Base-by-base conservation (phyloP, 92 coral and sea anemone species). In the Parazoanthus atlanticus region DNA sequence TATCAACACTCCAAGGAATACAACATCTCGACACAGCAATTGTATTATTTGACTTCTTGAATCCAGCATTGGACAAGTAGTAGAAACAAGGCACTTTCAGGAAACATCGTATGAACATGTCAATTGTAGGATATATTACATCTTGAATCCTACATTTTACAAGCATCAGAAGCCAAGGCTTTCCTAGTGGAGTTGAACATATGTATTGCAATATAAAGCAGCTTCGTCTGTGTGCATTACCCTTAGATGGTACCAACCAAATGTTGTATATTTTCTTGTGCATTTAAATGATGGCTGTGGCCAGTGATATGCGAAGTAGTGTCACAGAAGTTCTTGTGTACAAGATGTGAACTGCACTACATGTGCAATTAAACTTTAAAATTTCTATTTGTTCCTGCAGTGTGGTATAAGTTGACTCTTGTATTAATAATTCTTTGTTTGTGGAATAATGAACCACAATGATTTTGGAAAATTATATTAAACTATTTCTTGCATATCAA, bases 301-400 rank as follows among this genome's bases (percentile, higher is more conserved):
- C 54, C 87, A 70, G 78, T 28, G 69, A 69, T 41, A 41, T 84
- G 70, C n/a, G 23, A 70, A 84, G 76, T 43, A 26, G 34, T 84
- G 87, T 84, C 40, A 17, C 41, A 84, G 87, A 46, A 70, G 78
- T 84, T 84, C 67, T 26, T 84, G 76, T 84, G 58, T 26, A 72
- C 46, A 84, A 6, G 11, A 21, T 75, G 79, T 75, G 79, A 75
- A 75, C 79, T 21, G 43, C 79, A 75, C 67, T 41, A 28, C 43
- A 47, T 84, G 87, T 84, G 43, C 23, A 30, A 84, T 64, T 84
- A 84, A 84, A 84, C 77, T 71, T 84, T 31, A 21, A 78, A 78
- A 41, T 82, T 82, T 65, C 25, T n/a, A 21, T 80, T 71, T 67
- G 76, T 71, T 30, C 19, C 36, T 71, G 17, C 28, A 61, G 69